Conservation (phyloP, 2,888 invertebrate species). For the Melikaiella ostensackeni region DNA sequence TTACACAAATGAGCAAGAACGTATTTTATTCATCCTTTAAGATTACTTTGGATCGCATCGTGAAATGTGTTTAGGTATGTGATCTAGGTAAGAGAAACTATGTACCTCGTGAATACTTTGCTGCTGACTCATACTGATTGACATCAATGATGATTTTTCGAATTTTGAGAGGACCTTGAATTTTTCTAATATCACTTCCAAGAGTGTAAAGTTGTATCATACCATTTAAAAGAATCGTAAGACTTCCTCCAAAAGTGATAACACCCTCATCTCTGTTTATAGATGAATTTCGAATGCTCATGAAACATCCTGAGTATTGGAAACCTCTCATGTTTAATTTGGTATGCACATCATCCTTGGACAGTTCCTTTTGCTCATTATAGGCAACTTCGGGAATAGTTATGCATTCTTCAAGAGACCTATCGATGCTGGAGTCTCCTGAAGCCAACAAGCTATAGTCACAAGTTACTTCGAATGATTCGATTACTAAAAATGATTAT, state of each 20-base stretch:
- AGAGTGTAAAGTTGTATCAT: conserved; percentile 82
- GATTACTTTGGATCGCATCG: no score
- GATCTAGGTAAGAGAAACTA: no score
- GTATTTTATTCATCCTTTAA: no score
- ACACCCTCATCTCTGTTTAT: conserved; percentile 71
- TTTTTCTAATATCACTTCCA: conserved; percentile 73
- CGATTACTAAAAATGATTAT: conserved; percentile 57
- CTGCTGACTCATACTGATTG: neutral
- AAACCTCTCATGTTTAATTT: conserved; percentile 79
- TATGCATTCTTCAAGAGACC: conserved; percentile 61
- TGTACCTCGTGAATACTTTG: neutral
- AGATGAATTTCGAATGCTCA: conserved; percentile 78
- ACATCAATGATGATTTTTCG: conserved; percentile 79
- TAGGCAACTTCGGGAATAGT: neutral
- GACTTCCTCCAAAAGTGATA: conserved; percentile 81
- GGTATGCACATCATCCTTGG: conserved; percentile 72
- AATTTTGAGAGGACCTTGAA: conserved; percentile 80
- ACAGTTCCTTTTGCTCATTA: conserved; percentile 39
- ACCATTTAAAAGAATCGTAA: conserved; percentile 84
- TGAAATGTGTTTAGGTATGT: no score
- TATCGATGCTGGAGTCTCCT: conserved; percentile 82
- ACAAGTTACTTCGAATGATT: conserved; percentile 81
- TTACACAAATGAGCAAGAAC: no score
- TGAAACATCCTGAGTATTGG: conserved; percentile 78
- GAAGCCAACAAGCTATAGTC: conserved; percentile 84